Evolutionary conservation across 1,140 invertebrate species (phyloP).

Genomic region (Drosophila lowei): DNA sequence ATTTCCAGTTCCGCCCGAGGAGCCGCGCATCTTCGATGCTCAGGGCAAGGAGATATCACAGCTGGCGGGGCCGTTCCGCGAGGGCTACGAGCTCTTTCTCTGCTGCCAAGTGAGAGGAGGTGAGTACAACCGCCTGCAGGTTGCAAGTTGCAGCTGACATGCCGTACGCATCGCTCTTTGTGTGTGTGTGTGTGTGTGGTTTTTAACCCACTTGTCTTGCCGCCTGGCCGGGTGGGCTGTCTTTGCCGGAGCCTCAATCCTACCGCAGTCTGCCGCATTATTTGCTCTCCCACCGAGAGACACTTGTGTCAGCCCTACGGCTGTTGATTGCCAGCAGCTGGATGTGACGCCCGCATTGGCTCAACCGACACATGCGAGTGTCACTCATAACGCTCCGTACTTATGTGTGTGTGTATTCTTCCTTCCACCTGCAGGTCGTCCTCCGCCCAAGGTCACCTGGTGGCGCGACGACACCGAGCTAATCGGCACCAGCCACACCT

Average conservation of each 20-base stretch:
- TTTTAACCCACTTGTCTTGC: conserved; percentile 39
- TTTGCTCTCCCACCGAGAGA: conserved; percentile 25
- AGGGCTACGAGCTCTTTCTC: conserved; percentile 90
- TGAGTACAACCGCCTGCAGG: conserved; percentile 83
- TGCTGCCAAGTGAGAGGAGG: conserved; percentile 93
- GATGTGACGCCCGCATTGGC: conserved; percentile 18
- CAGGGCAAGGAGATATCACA: conserved; percentile 90
- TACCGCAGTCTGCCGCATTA: conserved; percentile 34
- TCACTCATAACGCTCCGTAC: conserved; percentile 15
- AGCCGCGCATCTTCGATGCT: conserved; percentile 91
- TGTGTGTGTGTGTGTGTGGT: not conserved
- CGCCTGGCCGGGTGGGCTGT: not conserved
- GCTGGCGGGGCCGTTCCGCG: conserved; percentile 91
- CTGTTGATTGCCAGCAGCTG: conserved; percentile 4
- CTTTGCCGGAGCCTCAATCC: conserved; percentile 19
- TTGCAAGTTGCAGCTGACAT: not conserved
- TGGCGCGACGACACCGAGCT: conserved; percentile 89
- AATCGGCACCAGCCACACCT: conserved; percentile 87
- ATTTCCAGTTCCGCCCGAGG: conserved; percentile 89
- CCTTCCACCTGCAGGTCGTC: conserved; percentile 84
- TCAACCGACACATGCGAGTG: conserved; percentile 12
- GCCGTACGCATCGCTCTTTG: not conserved
- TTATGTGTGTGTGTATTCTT: not conserved
- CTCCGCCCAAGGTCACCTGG: conserved; percentile 90
- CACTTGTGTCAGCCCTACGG: conserved; percentile 43